Percentiles rank a stretch among this genome's conserved stretches.
These are phyloP conservation scores for Trachurus trachurus DNA, from an alignment of 2,797 vertebrate species.

Conservation along the genomic window DNA sequence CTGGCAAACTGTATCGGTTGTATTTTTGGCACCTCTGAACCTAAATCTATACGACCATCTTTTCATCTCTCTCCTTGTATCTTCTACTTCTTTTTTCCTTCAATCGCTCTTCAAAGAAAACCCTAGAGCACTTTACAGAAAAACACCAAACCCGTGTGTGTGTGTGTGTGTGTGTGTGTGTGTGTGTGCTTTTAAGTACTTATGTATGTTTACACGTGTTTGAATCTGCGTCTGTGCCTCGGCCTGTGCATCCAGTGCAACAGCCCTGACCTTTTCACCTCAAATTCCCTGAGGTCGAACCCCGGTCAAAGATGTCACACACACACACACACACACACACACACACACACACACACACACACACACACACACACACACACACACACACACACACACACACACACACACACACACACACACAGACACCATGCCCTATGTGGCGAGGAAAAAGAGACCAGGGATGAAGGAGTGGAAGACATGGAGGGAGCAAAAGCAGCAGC, in stretches of 20 bases:
- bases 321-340: constrained; percentile 24
- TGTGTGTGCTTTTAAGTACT: constrained; percentile 51
- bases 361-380: too few relatives aligned
- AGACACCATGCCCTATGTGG: constrained; percentile 13
- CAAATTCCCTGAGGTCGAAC: constrained; percentile 69
- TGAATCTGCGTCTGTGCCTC: constrained; percentile 40
- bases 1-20: constrained; percentile 75
- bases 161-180: constrained; percentile 27
- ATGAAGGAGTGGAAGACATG: constrained; percentile 63
- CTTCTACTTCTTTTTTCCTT: constrained; percentile 71
- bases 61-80: constrained; percentile 71
- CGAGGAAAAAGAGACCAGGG: constrained; percentile 22
- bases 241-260: constrained; percentile 43
- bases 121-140: constrained; percentile 69
- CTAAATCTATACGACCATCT: constrained; percentile 78
- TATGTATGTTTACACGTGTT: constrained; percentile 36
- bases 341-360: constrained; percentile 23
- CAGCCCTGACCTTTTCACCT: constrained; percentile 72
- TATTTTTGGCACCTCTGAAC: constrained; percentile 82
- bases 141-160: constrained; percentile 48
- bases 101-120: constrained; percentile 76
- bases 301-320: constrained; percentile 68
- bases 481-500: constrained; percentile 45
- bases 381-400: too few relatives aligned
- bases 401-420: too few relatives aligned